A percentile compares a stretch with the other conserved stretches of the same genome.
Conservation (phyloP, 2,113 vertebrate genomes). For the Grallaria varia region DNA sequence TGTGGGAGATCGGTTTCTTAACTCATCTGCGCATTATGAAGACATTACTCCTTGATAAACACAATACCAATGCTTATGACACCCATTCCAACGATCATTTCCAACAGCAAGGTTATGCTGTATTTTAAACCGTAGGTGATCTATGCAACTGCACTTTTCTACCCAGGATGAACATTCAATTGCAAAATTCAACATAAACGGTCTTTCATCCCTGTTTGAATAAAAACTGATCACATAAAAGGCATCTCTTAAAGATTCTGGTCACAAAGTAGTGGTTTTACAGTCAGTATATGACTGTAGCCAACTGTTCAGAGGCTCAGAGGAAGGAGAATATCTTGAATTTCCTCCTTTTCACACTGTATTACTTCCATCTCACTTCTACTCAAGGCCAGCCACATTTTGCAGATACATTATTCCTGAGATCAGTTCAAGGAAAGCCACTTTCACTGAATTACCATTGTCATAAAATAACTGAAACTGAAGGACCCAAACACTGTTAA, state of each 20-base stretch:
- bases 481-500: neutral
- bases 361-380: neutral
- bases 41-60: neutral
- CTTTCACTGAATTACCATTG: neutral
- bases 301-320: constrained; percentile 19
- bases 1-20: neutral
- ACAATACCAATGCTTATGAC: neutral
- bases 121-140: neutral
- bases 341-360: neutral
- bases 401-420: neutral
- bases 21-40: neutral
- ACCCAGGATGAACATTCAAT: neutral
- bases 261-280: constrained; percentile 51
- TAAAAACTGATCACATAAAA: constrained; percentile 42
- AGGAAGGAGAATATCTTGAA: neutral
- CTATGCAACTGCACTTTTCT: neutral
- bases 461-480: neutral
- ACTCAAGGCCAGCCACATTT: neutral
- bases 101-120: neutral
- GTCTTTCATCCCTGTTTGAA: constrained; percentile 40
- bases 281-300: constrained; percentile 10
- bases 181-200: constrained; percentile 30
- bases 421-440: neutral
- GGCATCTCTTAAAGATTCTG: constrained; percentile 41
- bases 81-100: neutral